Evolutionary conservation across 2,888 invertebrate species (phyloP).

Genomic region (Actias luna): DNA sequence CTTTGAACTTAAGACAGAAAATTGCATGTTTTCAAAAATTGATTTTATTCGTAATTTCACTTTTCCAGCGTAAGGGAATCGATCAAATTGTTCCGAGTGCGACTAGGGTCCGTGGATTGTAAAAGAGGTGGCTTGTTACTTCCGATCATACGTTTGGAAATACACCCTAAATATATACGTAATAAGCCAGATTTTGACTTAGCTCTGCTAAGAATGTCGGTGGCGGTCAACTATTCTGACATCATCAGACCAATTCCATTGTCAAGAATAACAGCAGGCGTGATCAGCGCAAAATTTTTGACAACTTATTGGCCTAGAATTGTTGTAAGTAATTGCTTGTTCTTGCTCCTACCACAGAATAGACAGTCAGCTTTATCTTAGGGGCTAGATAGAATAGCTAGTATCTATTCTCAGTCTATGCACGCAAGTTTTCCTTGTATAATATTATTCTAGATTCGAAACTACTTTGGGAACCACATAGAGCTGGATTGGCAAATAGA

Average conservation of each 20-base stretch:
- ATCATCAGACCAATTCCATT: constrained; percentile 50
- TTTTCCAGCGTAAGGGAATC: constrained; percentile 60
- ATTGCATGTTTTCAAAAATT: not conserved
- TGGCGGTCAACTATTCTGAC: constrained; percentile 33
- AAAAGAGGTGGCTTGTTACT: constrained; percentile 56
- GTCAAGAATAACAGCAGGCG: constrained; percentile 40
- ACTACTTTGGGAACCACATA: not conserved
- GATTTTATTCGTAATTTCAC: not conserved
- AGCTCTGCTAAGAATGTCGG: constrained; percentile 49
- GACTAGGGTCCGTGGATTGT: constrained; percentile 64
- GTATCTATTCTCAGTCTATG: too few species aligned
- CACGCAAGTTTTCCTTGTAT: too few species aligned
- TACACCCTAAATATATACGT: constrained; percentile 53
- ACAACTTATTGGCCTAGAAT: constrained; percentile 68
- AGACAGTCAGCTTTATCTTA: too few species aligned
- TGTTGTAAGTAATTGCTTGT: constrained; percentile 68
- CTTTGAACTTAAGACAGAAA: not conserved
- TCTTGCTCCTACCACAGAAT: too few species aligned
- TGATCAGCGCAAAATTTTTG: constrained; percentile 56
- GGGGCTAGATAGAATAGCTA: too few species aligned
- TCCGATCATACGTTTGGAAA: constrained; percentile 48
- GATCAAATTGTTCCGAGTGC: constrained; percentile 55
- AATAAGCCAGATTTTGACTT: constrained; percentile 55
- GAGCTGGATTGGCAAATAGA: too few species aligned
- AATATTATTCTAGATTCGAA: too few species aligned